Evolutionary conservation across 2,888 invertebrate species (phyloP).

Genomic region (Alitta virens): DNA sequence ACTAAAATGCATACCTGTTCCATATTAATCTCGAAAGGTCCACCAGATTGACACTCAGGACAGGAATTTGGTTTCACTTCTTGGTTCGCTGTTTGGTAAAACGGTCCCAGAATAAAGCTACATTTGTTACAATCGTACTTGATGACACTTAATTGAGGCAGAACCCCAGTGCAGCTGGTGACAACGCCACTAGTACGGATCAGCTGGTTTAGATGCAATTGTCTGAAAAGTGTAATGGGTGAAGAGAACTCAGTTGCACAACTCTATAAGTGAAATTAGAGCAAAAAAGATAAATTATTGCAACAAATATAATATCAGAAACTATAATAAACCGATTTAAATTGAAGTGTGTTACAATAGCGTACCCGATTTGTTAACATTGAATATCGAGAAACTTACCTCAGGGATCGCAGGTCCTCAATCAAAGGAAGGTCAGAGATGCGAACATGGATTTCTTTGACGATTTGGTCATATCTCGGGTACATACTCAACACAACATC

Average conservation of each 20-base stretch:
- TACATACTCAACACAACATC: constrained; percentile 86
- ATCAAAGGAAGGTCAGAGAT: constrained; percentile 92
- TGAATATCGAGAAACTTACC: constrained; percentile 59
- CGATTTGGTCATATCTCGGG: constrained; percentile 92
- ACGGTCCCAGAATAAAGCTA: constrained; percentile 92
- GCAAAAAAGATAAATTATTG: no score
- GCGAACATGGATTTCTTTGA: constrained; percentile 89
- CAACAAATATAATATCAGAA: no score
- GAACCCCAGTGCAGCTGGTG: constrained; percentile 81
- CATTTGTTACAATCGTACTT: constrained; percentile 98
- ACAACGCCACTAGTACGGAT: constrained; percentile 93
- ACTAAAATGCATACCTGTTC: constrained; percentile 63
- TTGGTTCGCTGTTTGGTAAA: constrained; percentile 85
- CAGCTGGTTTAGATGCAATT: constrained; percentile 80
- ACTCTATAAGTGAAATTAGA: no score
- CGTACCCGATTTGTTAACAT: no score
- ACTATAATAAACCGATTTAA: no score
- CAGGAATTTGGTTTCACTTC: constrained; percentile 96
- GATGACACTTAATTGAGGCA: constrained; percentile 92
- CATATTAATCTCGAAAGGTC: constrained; percentile 98
- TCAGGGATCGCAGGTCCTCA: constrained; percentile 90
- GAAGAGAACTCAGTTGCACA: no score
- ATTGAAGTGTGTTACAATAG: no score
- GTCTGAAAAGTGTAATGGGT: constrained; percentile 50
- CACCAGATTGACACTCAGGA: constrained; percentile 94